Evolutionary conservation across 2,888 invertebrate genomes (phyloP).

Genomic region (Pachydiplax longipennis): DNA sequence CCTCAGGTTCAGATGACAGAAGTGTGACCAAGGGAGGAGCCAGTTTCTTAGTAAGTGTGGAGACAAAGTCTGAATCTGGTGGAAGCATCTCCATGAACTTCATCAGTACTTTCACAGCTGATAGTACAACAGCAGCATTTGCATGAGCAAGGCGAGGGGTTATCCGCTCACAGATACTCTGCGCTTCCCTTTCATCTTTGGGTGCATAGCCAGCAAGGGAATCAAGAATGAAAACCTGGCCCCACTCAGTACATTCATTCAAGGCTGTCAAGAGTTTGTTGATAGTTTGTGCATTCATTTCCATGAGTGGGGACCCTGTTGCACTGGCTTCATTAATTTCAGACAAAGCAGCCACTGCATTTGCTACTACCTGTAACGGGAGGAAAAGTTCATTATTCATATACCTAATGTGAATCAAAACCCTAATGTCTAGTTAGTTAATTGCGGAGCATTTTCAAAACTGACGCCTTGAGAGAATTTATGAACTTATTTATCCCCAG

Average conservation of each 20-base stretch:
- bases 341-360: slow-evolving; percentile 97
- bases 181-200: slow-evolving; percentile 96
- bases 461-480: no score
- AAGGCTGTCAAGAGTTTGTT: slow-evolving; percentile 97
- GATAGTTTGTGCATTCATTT: slow-evolving; percentile 96
- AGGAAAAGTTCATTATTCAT: background rate
- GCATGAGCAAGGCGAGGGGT: slow-evolving; percentile 98
- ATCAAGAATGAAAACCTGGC: slow-evolving; percentile 97
- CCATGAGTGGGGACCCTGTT: slow-evolving; percentile 92
- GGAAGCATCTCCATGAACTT: slow-evolving; percentile 98
- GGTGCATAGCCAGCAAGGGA: slow-evolving; percentile 97
- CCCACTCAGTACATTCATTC: slow-evolving; percentile 99
- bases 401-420: no score
- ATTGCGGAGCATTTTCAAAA: no score
- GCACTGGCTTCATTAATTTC: slow-evolving; percentile 98
- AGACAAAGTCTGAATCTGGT: slow-evolving; percentile 91
- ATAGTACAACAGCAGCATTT: slow-evolving; percentile 97
- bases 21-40: slow-evolving; percentile 99
- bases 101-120: slow-evolving; percentile 98
- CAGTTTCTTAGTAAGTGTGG: slow-evolving; percentile 92
- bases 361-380: slow-evolving; percentile 82
- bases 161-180: slow-evolving; percentile 97
- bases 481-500: no score
- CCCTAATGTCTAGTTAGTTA: no score
- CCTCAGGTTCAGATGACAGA: slow-evolving; percentile 95